Percentiles rank a stretch among this genome's conserved stretches.
These are phyloP conservation scores for Urocitellus parryii DNA, from an alignment of 2,113 vertebrate species.

Conservation along the genomic window DNA sequence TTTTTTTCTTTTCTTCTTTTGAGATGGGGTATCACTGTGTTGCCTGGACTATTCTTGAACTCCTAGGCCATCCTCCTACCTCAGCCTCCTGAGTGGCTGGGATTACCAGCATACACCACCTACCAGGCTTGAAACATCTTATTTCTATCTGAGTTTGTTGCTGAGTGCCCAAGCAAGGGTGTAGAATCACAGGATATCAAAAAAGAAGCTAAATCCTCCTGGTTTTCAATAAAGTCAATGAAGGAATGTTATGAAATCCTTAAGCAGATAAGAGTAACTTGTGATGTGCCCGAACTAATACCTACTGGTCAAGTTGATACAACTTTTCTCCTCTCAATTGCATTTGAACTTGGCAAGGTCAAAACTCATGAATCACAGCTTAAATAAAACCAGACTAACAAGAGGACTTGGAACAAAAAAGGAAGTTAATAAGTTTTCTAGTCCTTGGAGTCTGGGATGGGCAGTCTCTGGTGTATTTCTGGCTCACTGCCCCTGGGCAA, in stretches of 20 bases:
- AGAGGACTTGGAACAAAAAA: neutral
- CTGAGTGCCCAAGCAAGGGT: neutral
- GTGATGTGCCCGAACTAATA: neutral
- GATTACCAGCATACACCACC: neutral
- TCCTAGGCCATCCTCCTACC: neutral
- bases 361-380: constrained; percentile 15
- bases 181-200: neutral
- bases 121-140: neutral
- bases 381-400: constrained; percentile 39
- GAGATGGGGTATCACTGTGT: neutral
- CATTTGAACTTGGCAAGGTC: constrained; percentile 45
- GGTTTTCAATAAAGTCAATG: neutral
- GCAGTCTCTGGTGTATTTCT: neutral
- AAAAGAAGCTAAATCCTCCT: neutral
- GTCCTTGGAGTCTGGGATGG: neutral
- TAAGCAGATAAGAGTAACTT: neutral
- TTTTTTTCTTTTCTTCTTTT: neutral
- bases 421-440: neutral
- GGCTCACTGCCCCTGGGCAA: neutral
- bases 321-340: constrained; percentile 12
- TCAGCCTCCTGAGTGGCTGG: neutral
- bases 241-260: neutral
- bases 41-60: neutral
- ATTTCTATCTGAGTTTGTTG: neutral
- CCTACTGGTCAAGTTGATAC: neutral